These are phyloP conservation scores for Hydractinia symbiolongicarpus DNA, from an alignment of 30 jellyfish, hydroid and myxozoan genomes.

Conservation along the genomic window DNA sequence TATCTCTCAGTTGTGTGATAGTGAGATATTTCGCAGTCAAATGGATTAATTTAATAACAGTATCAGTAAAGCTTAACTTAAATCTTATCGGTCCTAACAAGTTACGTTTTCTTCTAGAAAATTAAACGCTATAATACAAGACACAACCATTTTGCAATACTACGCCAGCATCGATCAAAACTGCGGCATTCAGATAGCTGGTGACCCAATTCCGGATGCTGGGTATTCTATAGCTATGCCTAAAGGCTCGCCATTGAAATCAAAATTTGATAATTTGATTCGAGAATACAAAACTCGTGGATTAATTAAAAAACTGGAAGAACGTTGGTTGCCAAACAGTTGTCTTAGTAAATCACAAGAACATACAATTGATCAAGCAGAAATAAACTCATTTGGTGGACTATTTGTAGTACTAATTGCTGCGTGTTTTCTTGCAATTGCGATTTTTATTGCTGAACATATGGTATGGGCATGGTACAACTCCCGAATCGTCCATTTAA, in stretches of 20 bases:
- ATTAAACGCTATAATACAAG: constrained; percentile 43
- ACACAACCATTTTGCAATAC: constrained; percentile 25
- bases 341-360: constrained; percentile 7
- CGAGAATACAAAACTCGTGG: constrained; percentile 18
- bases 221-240: constrained; percentile 39
- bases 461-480: no score
- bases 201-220: constrained; percentile 19
- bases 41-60: no score
- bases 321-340: constrained; percentile 40
- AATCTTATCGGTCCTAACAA: background rate
- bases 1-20: no score
- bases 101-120: constrained; percentile 14
- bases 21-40: no score
- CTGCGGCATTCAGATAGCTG: constrained; percentile 35
- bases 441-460: no score
- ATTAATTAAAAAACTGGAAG: background rate
- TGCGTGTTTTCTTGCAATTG: no score
- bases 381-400: no score
- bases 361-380: no score
- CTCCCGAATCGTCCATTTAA: no score
- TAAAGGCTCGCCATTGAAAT: constrained; percentile 41
- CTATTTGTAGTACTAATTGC: no score
- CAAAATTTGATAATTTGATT: constrained; percentile 20
- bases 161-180: constrained; percentile 33
- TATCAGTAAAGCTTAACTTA: no score